Base-by-base conservation (phyloP, 2,888 invertebrate species). In the Ormia ochracea region DNA sequence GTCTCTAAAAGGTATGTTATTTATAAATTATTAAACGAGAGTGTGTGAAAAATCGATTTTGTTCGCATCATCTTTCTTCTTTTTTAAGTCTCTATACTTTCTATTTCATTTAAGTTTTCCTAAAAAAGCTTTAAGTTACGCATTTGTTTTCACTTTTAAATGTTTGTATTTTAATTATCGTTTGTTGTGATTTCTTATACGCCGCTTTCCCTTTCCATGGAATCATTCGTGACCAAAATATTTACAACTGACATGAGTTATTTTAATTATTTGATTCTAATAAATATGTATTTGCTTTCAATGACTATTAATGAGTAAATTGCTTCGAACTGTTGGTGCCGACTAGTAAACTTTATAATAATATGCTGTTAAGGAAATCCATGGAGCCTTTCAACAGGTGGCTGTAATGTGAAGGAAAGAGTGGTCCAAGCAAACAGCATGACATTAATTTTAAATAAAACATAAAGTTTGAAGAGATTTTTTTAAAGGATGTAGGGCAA, bases 21-120 rank as follows among this genome's bases (percentile, higher is more conserved):
- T 12, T 52, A 33, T 43, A 72, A 48, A 61, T 69, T 78, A 41
- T n/a, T 14, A 17, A 63, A 31, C 50, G 54, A 54, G 70, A 66
- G 58, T 78, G 43, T 78, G 65, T 73, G 81, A 82, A 82, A 82
- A 82, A 82, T 82, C 82, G 82, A 82, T 82, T 74, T 65, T 68
- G 3, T 43, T 31, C 41, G 23, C 52, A 19, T 52, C n/a, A 28
- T 31, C 28, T 43, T 72, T 45, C 26, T 66, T 21, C 45, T 70
- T 66, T 68, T 65, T 31, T 14, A 52, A n/a, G n/a, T n/a, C 63
- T 69, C 65, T 56, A 23, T n/a, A 56, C 54, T 68, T 69, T 69
- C 43, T n/a, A 48, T 74, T 66, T 59, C 12, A 52, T 45, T 41
- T 31, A 52, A 43, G 14, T 56, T 36, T 23, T 2, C 12, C n/a